A percentile compares a stretch with the other conserved stretches of the same genome.
These are phyloP conservation scores for Sardinella longiceps DNA, from an alignment of 2,797 vertebrate genomes.

Conservation along the genomic window DNA sequence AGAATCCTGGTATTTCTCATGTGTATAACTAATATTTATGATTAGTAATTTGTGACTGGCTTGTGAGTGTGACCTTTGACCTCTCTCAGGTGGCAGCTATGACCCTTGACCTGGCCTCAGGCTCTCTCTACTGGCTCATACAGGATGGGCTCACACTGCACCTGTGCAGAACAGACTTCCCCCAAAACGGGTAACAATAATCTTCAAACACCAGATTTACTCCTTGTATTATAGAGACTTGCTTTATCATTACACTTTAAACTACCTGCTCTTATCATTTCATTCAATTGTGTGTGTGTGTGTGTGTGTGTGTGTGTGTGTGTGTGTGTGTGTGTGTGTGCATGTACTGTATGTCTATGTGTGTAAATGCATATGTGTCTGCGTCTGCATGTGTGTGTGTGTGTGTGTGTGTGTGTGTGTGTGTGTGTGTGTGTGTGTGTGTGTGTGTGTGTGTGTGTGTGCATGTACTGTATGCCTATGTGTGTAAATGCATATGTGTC, in stretches of 20 bases:
- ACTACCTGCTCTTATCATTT: too few relatives aligned
- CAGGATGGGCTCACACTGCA: conserved; percentile 67
- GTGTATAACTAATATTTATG: neutral
- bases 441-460: neutral
- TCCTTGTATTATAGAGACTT: neutral
- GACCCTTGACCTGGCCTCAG: conserved; percentile 67
- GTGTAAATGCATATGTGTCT: too few relatives aligned
- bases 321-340: neutral
- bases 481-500: neutral
- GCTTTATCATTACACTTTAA: neutral
- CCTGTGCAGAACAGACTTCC: conserved; percentile 63
- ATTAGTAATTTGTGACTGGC: neutral
- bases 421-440: neutral
- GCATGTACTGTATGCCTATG: neutral
- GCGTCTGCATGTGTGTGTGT: too few relatives aligned
- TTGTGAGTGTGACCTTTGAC: neutral
- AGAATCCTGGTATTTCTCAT: neutral
- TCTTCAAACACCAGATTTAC: neutral
- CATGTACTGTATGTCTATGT: too few relatives aligned
- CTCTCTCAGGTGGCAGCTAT: conserved; percentile 68
- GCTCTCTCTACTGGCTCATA: conserved; percentile 75
- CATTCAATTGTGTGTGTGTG: neutral
- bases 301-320: neutral
- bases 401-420: neutral
- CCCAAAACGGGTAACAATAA: conserved; percentile 37